Conservation (phyloP, 2,797 vertebrate species). For the Enteromius mattozi region DNA sequence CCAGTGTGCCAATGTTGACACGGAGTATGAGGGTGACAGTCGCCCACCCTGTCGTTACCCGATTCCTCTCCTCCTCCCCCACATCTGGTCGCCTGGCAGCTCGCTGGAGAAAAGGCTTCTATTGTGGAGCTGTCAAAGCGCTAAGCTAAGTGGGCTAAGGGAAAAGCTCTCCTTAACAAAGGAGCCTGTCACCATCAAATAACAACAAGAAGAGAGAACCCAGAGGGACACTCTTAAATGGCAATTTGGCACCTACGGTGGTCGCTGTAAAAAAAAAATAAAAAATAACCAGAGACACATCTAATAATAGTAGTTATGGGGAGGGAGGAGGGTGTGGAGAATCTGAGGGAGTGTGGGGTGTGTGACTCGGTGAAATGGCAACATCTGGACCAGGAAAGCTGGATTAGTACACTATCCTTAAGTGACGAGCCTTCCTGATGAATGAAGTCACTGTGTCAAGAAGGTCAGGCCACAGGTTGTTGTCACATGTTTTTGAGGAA, state of each 20-base stretch:
- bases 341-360: not conserved
- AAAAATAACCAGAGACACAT: constrained; percentile 68
- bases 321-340: constrained; percentile 5
- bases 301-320: constrained; percentile 62
- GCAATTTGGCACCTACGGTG: constrained; percentile 75
- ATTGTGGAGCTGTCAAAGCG: constrained; percentile 81
- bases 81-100: constrained; percentile 78
- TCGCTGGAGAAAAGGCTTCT: constrained; percentile 73
- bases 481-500: too few species aligned
- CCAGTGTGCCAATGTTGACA: constrained; percentile 28
- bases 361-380: constrained; percentile 12
- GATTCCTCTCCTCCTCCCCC: constrained; percentile 68
- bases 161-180: constrained; percentile 76
- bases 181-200: constrained; percentile 76
- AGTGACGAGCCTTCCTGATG: not conserved
- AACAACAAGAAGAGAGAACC: constrained; percentile 69
- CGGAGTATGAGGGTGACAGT: constrained; percentile 32
- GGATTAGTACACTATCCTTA: not conserved
- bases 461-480: not conserved
- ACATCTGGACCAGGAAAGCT: not conserved
- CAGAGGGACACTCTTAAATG: constrained; percentile 72
- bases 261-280: constrained; percentile 74
- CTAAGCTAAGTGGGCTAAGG: constrained; percentile 76
- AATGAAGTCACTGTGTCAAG: constrained; percentile 13
- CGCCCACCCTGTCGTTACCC: constrained; percentile 47